Evolutionary conservation across 2,888 invertebrate species (phyloP).

Genomic region (Chaetoderma sp.): DNA sequence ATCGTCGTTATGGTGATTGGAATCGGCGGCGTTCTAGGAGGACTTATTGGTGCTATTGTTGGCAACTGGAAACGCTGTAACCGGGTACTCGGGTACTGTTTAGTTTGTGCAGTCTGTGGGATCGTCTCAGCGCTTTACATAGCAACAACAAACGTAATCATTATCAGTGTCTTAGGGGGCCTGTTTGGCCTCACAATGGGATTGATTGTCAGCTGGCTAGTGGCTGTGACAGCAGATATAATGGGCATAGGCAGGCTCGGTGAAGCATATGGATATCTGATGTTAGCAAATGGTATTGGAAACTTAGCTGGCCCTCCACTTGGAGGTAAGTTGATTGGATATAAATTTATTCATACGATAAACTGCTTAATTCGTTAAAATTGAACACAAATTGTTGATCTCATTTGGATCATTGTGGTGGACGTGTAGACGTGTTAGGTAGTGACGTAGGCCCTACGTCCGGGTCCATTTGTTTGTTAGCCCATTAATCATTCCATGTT

Average conservation of each 20-base stretch:
- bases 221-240: conserved; percentile 53
- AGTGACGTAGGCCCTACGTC: too few relatives aligned
- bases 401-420: too few relatives aligned
- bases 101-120: conserved; percentile 45
- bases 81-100: conserved; percentile 43
- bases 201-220: conserved; percentile 51
- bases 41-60: conserved; percentile 48
- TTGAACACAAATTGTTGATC: too few relatives aligned
- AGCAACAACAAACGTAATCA: not conserved
- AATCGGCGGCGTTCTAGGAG: conserved; percentile 49
- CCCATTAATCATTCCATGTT: too few relatives aligned
- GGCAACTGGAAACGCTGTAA: conserved; percentile 47
- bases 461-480: too few relatives aligned
- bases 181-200: conserved; percentile 51
- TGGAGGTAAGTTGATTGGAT: too few relatives aligned
- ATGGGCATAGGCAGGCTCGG: conserved; percentile 49
- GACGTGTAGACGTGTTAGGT: too few relatives aligned
- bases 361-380: too few relatives aligned
- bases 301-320: conserved; percentile 49
- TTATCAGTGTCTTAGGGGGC: conserved; percentile 22
- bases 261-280: conserved; percentile 55
- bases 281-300: conserved; percentile 59
- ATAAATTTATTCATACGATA: too few relatives aligned
- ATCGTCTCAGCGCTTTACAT: conserved; percentile 32
- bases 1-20: conserved; percentile 42